A percentile compares a stretch with the other conserved stretches of the same genome.
Conservation (phyloP, 1,140 invertebrate genomes). For the Gonioctena quinquepunctata region DNA sequence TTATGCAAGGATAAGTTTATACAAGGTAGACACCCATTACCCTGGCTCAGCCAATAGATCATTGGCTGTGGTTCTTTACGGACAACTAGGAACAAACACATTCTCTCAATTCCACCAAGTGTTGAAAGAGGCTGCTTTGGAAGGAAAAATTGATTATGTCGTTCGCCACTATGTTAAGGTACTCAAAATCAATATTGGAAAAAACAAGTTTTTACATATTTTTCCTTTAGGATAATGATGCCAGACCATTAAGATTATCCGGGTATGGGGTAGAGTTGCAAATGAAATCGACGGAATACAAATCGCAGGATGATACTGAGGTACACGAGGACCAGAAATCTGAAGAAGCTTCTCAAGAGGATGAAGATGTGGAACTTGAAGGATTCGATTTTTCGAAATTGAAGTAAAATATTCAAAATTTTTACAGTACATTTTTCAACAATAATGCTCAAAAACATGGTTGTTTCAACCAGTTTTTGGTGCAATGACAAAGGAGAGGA, state of each 20-base stretch:
- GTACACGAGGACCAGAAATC: constrained; percentile 60
- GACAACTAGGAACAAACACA: constrained; percentile 76
- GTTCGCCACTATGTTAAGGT: constrained; percentile 84
- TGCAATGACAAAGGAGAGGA: no score
- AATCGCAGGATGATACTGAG: constrained; percentile 94
- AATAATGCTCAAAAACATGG: no score
- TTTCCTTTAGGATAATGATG: constrained; percentile 60
- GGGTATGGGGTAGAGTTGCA: constrained; percentile 99
- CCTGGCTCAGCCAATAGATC: constrained; percentile 71
- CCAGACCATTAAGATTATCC: constrained; percentile 75
- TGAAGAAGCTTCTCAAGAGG: constrained; percentile 61
- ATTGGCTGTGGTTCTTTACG: constrained; percentile 80
- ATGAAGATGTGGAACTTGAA: constrained; percentile 75
- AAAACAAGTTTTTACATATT: constrained; percentile 2
- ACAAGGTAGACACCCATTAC: constrained; percentile 85
- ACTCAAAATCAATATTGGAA: constrained; percentile 19
- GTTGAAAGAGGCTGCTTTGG: constrained; percentile 68
- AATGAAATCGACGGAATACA: constrained; percentile 99
- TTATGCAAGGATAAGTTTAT: constrained; percentile 62
- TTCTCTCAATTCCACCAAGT: constrained; percentile 77
- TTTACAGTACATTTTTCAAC: no score
- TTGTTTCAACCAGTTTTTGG: no score
- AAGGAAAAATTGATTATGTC: constrained; percentile 81
- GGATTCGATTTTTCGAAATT: constrained; percentile 87
- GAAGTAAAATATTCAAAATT: constrained; percentile 62